phyloP scores from a whole-genome alignment of 1,140 invertebrate genomes.

The Polypedilum pembai region DNA sequence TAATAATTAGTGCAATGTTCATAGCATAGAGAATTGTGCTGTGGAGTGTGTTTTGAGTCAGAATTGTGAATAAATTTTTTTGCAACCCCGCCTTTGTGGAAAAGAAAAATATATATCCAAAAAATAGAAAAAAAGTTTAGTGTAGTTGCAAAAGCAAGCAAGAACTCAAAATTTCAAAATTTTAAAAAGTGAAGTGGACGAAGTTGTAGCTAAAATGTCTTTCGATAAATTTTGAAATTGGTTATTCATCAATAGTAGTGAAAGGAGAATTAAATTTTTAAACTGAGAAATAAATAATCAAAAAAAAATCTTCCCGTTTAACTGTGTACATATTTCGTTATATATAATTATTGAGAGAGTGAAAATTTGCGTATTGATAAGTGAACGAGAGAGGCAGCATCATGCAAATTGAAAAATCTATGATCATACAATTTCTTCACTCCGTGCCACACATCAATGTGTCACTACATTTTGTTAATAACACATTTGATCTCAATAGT shows the following conservation, averaged over 20 bases:
- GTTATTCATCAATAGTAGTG: too few relatives aligned
- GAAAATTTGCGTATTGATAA: constrained; percentile 13
- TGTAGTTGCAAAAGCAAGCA: neutral
- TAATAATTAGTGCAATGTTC: constrained; percentile 11
- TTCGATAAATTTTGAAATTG: too few relatives aligned
- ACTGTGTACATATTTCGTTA: neutral
- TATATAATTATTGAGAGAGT: neutral
- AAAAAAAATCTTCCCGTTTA: too few relatives aligned
- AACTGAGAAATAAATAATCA: too few relatives aligned
- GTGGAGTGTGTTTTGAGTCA: neutral
- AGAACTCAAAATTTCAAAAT: neutral
- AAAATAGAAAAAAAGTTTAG: neutral
- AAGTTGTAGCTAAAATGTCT: neutral
- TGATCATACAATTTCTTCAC: constrained; percentile 61
- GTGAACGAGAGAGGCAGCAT: neutral
- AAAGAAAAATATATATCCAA: neutral
- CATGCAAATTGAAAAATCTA: constrained; percentile 5
- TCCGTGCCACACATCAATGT: constrained; percentile 81
- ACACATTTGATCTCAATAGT: constrained; percentile 81
- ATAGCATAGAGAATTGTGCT: neutral
- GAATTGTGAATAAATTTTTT: neutral
- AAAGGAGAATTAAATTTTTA: too few relatives aligned
- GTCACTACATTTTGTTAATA: constrained; percentile 78
- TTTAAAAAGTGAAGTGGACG: neutral
- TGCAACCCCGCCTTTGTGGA: constrained; percentile 3